Base-by-base conservation (phyloP, 2,888 invertebrate species). In the Cosmorhoe ocellata region DNA sequence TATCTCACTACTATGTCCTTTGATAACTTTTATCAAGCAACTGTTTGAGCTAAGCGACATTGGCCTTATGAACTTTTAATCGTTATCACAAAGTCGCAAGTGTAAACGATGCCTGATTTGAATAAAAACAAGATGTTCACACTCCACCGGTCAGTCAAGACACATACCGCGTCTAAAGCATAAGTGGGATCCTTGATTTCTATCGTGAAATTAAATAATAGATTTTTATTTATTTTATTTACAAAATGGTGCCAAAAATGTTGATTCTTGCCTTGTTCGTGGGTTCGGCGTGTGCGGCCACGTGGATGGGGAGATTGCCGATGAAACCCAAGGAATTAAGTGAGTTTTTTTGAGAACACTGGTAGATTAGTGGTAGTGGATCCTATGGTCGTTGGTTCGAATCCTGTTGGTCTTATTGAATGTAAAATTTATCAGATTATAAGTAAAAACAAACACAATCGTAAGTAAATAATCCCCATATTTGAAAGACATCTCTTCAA, bases 61-160 rank as follows among this genome's bases (percentile, higher is more conserved):
- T 18, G 18, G 18, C 18, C 18, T 18, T 18, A 4, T 18, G 18
- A 18, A 18, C 18, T 48, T 3, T 12, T 4, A 14, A 13, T 34
- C 22, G 40, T 48, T 42, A 52, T 34, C 43, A 42, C 26, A 27
- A 58, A 69, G 61, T 73, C 73, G 71, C 44, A 22, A 53, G 76
- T 72, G 59, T 77, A 69, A 53, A 46, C 51, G 9, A 63, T 22
- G 71, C 71, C 69, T 61, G 67, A 59, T 64, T 57, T 48, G 67
- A 72, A 86, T 86, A 86, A 80, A 86, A 84, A 80, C 82, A 80
- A 72, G 67, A 62, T 62, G 55, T 54, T 40, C 63, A 46, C 55
- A 61, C 53, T 46, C 30, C 39, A 54, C 39, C 40, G 61, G 71
- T 60, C 86, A 86, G 84, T 86, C 72, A 71, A 53, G 64, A 56